phyloP scores from a whole-genome alignment of 2,113 vertebrate genomes.

The Artemisiospiza belli region DNA sequence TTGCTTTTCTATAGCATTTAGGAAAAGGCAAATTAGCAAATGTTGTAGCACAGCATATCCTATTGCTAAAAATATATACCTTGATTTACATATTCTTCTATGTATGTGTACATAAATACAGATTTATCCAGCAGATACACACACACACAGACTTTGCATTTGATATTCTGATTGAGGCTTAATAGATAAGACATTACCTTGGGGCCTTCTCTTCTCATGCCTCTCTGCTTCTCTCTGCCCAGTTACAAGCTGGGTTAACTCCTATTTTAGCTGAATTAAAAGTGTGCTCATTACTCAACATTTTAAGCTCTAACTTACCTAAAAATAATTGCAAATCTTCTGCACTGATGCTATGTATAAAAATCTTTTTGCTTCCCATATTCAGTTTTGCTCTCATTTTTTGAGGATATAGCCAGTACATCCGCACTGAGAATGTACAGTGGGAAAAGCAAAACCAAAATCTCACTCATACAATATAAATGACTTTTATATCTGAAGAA shows the following conservation, averaged over 20 bases:
- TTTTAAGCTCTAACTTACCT: background rate
- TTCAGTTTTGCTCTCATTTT: background rate
- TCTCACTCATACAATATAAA: constrained; percentile 10
- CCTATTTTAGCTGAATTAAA: background rate
- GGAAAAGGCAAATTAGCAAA: background rate
- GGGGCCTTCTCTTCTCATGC: background rate
- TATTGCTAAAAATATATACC: background rate
- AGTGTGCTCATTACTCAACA: background rate
- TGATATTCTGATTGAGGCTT: background rate
- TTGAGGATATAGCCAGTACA: background rate
- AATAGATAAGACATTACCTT: background rate
- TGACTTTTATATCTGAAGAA: constrained; percentile 25
- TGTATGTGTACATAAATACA: background rate
- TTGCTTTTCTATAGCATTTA: background rate
- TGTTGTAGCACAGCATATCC: background rate
- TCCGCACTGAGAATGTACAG: background rate
- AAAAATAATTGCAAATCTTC: background rate
- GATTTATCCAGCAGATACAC: background rate
- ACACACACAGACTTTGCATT: background rate
- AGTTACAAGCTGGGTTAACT: background rate
- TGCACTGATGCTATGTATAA: background rate
- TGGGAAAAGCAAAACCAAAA: background rate
- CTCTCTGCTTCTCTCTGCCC: background rate
- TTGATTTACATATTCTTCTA: background rate
- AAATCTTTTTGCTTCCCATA: background rate